Evolutionary conservation across 2,888 invertebrate genomes (phyloP).

Genomic region (Pollenia amentaria): DNA sequence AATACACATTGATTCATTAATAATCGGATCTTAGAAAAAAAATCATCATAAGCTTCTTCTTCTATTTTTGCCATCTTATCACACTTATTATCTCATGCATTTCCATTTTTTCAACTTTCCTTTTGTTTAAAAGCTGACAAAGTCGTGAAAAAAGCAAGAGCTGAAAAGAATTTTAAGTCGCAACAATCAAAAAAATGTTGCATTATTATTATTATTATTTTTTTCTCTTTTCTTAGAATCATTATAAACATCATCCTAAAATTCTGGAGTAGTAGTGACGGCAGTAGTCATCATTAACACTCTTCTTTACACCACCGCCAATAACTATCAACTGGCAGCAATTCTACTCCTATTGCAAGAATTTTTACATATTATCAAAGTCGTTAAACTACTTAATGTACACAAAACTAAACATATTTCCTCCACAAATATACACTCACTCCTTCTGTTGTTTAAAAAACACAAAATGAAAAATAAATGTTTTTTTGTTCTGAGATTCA

Average conservation of each 20-base stretch:
- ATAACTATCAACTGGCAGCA: slow-evolving; percentile 34
- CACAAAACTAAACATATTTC: not conserved
- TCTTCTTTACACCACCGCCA: slow-evolving; percentile 2
- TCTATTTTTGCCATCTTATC: slow-evolving; percentile 6
- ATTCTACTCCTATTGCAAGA: slow-evolving; percentile 59
- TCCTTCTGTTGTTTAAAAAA: not conserved
- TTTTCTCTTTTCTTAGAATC: not conserved
- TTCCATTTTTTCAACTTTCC: slow-evolving; percentile 11
- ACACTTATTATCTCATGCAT: slow-evolving; percentile 26
- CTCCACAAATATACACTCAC: not conserved
- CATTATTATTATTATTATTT: slow-evolving; percentile 35
- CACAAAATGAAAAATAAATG: not conserved
- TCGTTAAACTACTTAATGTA: slow-evolving; percentile 43
- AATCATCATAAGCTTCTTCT: slow-evolving; percentile 17
- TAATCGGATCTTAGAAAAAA: not conserved
- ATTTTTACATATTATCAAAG: slow-evolving; percentile 45
- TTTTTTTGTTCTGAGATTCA: not conserved
- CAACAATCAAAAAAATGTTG: slow-evolving; percentile 22
- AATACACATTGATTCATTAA: not conserved
- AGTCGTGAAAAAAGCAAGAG: not conserved
- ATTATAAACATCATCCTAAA: not conserved
- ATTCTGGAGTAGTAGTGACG: not conserved
- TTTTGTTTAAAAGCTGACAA: slow-evolving; percentile 17
- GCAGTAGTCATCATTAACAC: slow-evolving; percentile 40
- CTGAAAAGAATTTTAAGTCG: not conserved